These are phyloP conservation scores for Martes martes DNA, from an alignment of 2,113 vertebrate genomes.

Conservation along the genomic window DNA sequence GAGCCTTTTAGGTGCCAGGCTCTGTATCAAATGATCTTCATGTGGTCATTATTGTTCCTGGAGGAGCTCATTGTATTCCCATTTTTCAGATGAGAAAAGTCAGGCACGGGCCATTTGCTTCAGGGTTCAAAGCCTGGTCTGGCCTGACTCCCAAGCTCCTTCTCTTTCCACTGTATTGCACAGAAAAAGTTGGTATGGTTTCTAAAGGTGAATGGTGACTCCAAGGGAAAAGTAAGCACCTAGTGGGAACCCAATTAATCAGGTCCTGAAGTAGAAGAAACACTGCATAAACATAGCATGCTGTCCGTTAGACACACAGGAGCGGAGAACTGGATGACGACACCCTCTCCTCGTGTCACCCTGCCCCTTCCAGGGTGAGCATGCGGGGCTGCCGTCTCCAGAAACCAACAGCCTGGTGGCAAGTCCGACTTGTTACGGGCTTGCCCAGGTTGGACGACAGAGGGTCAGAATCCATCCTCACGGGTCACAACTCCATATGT, in stretches of 20 bases:
- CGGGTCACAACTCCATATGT: not conserved
- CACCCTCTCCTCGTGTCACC: not conserved
- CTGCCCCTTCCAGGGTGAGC: not conserved
- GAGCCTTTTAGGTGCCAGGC: not conserved
- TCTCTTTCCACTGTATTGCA: not conserved
- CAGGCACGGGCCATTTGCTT: not conserved
- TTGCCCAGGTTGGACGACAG: not conserved
- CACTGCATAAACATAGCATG: not conserved
- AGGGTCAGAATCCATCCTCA: not conserved
- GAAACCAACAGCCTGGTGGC: not conserved
- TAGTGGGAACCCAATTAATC: not conserved
- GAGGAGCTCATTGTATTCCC: not conserved
- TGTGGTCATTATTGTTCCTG: not conserved
- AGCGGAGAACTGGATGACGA: too few relatives aligned
- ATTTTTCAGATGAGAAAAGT: not conserved
- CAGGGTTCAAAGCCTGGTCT: not conserved
- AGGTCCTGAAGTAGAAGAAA: not conserved
- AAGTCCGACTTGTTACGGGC: not conserved
- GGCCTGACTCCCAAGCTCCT: not conserved
- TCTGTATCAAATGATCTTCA: not conserved
- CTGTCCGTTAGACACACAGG: not conserved
- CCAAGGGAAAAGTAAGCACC: not conserved
- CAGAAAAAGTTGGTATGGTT: not conserved
- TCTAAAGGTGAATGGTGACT: not conserved
- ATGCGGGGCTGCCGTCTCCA: not conserved